These are phyloP conservation scores for Ernsta delagoae DNA, from an alignment of 2,888 invertebrate genomes.

Conservation along the genomic window DNA sequence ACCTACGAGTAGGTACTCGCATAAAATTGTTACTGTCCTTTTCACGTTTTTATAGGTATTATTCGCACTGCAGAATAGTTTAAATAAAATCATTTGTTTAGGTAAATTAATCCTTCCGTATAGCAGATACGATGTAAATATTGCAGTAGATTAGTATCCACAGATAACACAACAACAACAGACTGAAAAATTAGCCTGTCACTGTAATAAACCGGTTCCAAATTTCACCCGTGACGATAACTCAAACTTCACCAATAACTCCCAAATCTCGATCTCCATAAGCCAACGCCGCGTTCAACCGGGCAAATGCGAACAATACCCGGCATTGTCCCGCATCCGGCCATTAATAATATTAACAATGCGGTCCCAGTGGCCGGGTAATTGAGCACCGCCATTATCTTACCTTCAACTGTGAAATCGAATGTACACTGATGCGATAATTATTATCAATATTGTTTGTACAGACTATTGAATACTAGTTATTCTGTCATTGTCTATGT, in stretches of 20 bases:
- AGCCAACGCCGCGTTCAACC: constrained; percentile 12
- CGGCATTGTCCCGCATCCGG: constrained; percentile 61
- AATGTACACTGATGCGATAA: constrained; percentile 45
- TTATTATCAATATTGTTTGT: not conserved
- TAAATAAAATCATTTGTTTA: too few relatives aligned
- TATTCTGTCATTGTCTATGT: not conserved
- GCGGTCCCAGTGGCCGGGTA: constrained; percentile 57
- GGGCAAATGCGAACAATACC: constrained; percentile 46
- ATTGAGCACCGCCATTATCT: constrained; percentile 66
- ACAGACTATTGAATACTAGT: not conserved
- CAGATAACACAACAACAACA: too few relatives aligned
- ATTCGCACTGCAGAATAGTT: too few relatives aligned
- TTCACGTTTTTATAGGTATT: too few relatives aligned
- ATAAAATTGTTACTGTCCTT: too few relatives aligned
- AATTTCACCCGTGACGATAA: not conserved
- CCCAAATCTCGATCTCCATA: constrained; percentile 18
- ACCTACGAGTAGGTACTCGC: too few relatives aligned
- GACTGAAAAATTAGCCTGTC: too few relatives aligned
- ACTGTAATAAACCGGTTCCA: not conserved
- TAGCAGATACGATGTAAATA: too few relatives aligned
- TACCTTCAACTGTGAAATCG: constrained; percentile 57
- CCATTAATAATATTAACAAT: constrained; percentile 74
- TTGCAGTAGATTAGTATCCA: too few relatives aligned
- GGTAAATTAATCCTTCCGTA: too few relatives aligned
- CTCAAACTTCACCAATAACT: constrained; percentile 17